Evolutionary conservation across 2,797 vertebrate genomes (phyloP).

Genomic region (Chiloscyllium punctatum): DNA sequence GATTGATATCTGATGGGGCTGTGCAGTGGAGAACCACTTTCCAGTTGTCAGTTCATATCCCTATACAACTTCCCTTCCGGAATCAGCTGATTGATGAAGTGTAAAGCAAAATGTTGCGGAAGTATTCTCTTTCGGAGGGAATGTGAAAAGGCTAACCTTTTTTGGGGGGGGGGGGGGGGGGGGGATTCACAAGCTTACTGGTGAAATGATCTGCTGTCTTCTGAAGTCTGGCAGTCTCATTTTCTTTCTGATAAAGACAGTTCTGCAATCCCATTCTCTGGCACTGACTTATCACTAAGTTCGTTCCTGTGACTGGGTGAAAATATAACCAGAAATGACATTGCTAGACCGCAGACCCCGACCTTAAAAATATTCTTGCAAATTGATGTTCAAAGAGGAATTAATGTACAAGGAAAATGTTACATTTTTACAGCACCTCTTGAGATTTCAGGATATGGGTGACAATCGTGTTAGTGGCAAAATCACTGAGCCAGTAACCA

Average conservation of each 20-base stretch:
- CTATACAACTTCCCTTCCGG: constrained; percentile 12
- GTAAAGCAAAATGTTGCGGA: constrained; percentile 30
- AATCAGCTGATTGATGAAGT: constrained; percentile 23
- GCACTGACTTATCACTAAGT: background rate
- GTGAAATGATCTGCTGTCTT: background rate
- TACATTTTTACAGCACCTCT: background rate
- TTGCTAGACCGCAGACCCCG: background rate
- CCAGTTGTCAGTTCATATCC: background rate
- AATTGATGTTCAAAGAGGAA: background rate
- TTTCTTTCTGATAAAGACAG: background rate
- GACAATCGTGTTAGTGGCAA: too few relatives aligned
- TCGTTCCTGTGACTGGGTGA: background rate
- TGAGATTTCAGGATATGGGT: too few relatives aligned
- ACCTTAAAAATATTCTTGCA: background rate
- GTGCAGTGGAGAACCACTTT: background rate
- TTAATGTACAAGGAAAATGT: too few relatives aligned
- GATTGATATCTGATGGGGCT: background rate
- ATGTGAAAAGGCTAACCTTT: background rate
- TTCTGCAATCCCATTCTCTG: background rate
- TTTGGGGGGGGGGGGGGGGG: background rate
- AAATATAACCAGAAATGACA: background rate
- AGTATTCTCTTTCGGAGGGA: background rate
- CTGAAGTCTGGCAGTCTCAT: background rate
- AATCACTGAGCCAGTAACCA: too few relatives aligned
- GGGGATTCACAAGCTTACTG: background rate